Evolutionary conservation across 92 coral and sea anemone genomes (phyloP).

Genomic region (Metridium senile): DNA sequence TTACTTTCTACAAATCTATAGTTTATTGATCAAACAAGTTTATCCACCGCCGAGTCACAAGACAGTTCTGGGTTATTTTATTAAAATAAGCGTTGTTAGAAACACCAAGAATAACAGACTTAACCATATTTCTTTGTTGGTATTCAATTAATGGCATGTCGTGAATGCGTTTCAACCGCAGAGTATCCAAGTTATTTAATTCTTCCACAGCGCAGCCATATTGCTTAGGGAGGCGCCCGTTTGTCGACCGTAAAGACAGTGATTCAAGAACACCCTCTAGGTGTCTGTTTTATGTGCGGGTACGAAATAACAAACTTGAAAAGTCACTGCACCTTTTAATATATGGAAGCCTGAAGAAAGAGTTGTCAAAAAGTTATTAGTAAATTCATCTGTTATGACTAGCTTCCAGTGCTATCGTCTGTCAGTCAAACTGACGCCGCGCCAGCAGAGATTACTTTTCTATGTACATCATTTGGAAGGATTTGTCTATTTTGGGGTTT

Average conservation of each 20-base stretch:
- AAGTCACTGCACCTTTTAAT: not conserved
- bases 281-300: not conserved
- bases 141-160: conserved; percentile 11
- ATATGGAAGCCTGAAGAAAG: not conserved
- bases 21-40: not conserved
- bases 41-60: no score
- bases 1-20: no score
- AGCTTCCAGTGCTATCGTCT: not conserved
- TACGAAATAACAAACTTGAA: not conserved
- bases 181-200: conserved; percentile 1
- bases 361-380: conserved; percentile 9
- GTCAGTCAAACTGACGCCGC: conserved; percentile 22
- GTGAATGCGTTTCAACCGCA: conserved; percentile 10
- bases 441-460: conserved; percentile 8
- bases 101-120: not conserved
- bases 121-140: conserved; percentile 1
- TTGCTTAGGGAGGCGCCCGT: conserved; percentile 1
- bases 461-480: conserved; percentile 4
- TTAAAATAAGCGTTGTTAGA: no score
- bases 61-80: no score
- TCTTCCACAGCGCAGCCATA: not conserved
- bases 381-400: conserved; percentile 20
- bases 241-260: not conserved
- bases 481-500: conserved; percentile 1
- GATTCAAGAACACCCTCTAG: not conserved